Conservation (phyloP, 1,140 invertebrate genomes). For the Camponotus pennsylvanicus region DNA sequence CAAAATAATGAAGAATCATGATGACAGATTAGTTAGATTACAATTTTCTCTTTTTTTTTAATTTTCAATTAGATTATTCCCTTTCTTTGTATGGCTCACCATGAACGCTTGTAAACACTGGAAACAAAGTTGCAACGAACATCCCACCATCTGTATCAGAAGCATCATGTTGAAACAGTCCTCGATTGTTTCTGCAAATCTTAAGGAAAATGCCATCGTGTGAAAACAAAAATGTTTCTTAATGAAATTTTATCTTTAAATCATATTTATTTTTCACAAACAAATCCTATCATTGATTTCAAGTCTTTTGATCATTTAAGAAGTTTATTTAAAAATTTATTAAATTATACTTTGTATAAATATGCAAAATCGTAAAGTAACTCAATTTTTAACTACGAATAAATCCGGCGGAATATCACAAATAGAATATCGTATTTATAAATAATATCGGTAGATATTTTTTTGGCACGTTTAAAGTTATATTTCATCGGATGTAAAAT, state of each 20-base stretch:
- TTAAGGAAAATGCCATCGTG: conserved; percentile 55
- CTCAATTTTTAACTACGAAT: too few relatives aligned
- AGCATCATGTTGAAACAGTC: conserved; percentile 78
- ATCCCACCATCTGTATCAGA: conserved; percentile 72
- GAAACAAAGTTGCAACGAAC: conserved; percentile 73
- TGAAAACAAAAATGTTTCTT: neutral
- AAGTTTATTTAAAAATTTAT: neutral
- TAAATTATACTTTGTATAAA: neutral
- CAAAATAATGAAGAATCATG: neutral
- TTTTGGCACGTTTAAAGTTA: too few relatives aligned
- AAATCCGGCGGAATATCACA: too few relatives aligned
- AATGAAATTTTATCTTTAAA: neutral
- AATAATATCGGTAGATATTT: too few relatives aligned
- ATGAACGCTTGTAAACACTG: conserved; percentile 72
- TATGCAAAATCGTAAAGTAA: conserved; percentile 3
- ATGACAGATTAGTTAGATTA: neutral
- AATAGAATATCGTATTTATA: too few relatives aligned
- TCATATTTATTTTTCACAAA: neutral
- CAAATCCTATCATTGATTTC: neutral
- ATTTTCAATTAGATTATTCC: neutral
- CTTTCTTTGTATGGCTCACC: conserved; percentile 63
- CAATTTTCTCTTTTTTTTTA: neutral
- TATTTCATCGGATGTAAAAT: too few relatives aligned
- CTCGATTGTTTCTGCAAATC: conserved; percentile 81
- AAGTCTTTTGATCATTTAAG: neutral